Base-by-base conservation (phyloP, 1,140 invertebrate genomes). In the Tribolium castaneum region DNA sequence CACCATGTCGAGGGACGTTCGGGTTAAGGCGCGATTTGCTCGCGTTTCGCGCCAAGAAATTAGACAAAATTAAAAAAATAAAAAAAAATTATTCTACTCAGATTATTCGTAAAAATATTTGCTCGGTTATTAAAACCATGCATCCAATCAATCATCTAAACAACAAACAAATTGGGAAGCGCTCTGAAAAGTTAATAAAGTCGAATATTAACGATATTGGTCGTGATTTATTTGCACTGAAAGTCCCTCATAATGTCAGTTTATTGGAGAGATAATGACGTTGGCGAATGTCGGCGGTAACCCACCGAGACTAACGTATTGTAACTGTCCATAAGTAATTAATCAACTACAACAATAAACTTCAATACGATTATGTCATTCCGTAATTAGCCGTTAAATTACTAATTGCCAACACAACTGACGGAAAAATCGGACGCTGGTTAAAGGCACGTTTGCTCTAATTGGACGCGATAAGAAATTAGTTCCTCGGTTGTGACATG, bases 271-370 rank as follows among this genome's bases (percentile, higher is more conserved):
- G 25, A 66, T 66, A 66, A 66, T 66, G 30, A 66, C 59, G 59
- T 66, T 35, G 35, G 25, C 59, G 59, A 66, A 62, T 12, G 59
- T 34, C 30, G 22, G 56, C 56, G 30, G 25, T 66, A 66, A 66
- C 59, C 59, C 59, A 66, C 59, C 30, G 59, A 35, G 59, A 66
- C 59, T 35, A 66, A 66, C n/a, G 59, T 35, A 66, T 66, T 66
- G 59, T 66, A 66, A 66, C 59, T 66, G 59, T 66, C 59, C 59
- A 66, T 66, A 34, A 66, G 25, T 66, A 66, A 66, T 66, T 66
- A 66, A 66, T 66, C 59, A 35, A 66, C 10, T 30, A 35, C n/a
- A 25, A 66, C 59, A 66, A 66, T 66, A 66, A 66, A 66, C 59
- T 66, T 66, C 59, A 66, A 66, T 66, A 35, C 25, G 59, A 66